Percentiles rank a stretch among this genome's conserved stretches.
phyloP scores from a whole-genome alignment of 23 tunicate genomes.

The Styela clava region DNA sequence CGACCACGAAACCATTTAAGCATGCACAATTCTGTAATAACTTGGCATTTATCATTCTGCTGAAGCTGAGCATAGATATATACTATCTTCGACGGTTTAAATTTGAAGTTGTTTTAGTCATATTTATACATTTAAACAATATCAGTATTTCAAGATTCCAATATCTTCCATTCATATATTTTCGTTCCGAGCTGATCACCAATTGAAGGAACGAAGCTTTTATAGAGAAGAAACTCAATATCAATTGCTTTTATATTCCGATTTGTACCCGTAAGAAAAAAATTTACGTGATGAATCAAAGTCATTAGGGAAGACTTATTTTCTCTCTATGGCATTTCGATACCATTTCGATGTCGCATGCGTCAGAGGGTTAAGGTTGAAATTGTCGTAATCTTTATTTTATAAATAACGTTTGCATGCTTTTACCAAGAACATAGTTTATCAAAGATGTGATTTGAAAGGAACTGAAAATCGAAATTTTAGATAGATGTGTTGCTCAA shows the following conservation, averaged over 20 bases:
- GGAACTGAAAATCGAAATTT: too few species aligned
- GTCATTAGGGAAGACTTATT: background rate
- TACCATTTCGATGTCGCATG: background rate
- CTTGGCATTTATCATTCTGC: too few species aligned
- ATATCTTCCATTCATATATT: background rate
- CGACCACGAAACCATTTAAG: too few species aligned
- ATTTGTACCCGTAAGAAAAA: background rate
- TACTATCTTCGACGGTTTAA: too few species aligned
- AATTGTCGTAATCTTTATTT: background rate
- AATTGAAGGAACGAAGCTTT: background rate
- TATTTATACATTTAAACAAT: too few species aligned
- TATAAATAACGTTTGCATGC: background rate
- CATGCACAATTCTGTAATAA: too few species aligned
- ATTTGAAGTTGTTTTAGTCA: too few species aligned
- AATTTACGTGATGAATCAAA: background rate
- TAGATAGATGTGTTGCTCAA: too few species aligned
- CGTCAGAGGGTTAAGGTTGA: background rate
- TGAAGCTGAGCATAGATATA: too few species aligned
- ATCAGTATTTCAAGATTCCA: background rate
- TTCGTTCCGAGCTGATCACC: background rate
- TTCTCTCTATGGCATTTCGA: background rate
- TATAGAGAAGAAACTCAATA: background rate
- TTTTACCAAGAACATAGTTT: background rate
- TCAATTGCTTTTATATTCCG: background rate
- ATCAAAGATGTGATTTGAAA: background rate